Evolutionary conservation across 2,113 vertebrate genomes (phyloP), one percentile per base, ranked within the genome.

Genomic region (Arvicanthis niloticus): DNA sequence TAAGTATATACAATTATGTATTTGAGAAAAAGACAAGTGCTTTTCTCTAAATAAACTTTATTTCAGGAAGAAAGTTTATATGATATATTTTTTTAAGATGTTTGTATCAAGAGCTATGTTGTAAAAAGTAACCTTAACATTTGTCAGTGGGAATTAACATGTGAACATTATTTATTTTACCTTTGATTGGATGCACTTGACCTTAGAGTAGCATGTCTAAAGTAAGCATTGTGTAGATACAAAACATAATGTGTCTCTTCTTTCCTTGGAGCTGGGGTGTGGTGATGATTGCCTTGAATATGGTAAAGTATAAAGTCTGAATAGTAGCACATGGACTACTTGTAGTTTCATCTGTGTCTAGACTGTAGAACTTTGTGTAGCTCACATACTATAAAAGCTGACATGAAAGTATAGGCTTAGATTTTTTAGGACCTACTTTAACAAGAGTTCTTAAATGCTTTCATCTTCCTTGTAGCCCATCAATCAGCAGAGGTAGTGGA

Each of bases 51-150:
- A 75, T 89, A 53, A 48, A 62, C 67, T 77, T 31, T 89, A 87
- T 60, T 89, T 93, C 34, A 84, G 48, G 21, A 94, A 42, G 6
- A 56, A 95, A 67, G 19, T 75, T 58, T 0, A 88, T 24, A 87
- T 91, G 75, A 58, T n/a, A 86, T n/a, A n/a, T n/a, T 89, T 86
- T 5, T 77, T 78, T 51, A 90, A 67, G 26, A 88, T 80, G n/a
- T 86, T 22, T 58, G 56, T 95, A 93, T 96, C 45, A 78, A 24
- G 62, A 89, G 9, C 45, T 75, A 31, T 37, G 7, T 85, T 91
- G 53, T 76, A 48, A 93, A 72, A 65, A 37, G 60, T 75, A 91
- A 51, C 40, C 73, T 96, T 78, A 65, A n/a, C 0, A 88, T 91
- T 88, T 85, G 22, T 68, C 16, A 17, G 24, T 91, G 13, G 37